phyloP scores from a whole-genome alignment of 2,888 invertebrate species.

The Drosophila robusta region DNA sequence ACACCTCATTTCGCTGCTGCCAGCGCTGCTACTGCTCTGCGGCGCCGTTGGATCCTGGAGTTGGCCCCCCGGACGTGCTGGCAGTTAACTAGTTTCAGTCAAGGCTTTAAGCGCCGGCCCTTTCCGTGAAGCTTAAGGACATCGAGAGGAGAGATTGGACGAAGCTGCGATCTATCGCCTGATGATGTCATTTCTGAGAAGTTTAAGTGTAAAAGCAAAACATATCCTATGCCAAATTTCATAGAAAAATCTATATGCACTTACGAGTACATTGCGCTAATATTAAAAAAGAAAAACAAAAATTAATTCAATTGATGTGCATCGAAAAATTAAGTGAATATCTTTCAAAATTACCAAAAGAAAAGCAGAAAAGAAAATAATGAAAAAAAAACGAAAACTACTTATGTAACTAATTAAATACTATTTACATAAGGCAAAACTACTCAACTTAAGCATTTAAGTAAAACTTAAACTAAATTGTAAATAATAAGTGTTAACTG shows the following conservation, averaged over 20 bases:
- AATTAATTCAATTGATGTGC: conserved; percentile 56
- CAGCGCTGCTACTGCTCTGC: conserved; percentile 56
- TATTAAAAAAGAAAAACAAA: conserved; percentile 24
- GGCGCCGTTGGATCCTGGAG: conserved; percentile 36
- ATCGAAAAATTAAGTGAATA: conserved; percentile 20
- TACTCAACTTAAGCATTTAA: conserved; percentile 73
- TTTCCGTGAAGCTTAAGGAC: conserved; percentile 9
- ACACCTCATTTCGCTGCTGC: conserved; percentile 48
- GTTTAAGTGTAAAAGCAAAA: conserved; percentile 57
- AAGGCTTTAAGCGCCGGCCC: neutral
- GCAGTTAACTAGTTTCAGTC: conserved; percentile 59
- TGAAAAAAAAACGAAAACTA: conserved; percentile 27
- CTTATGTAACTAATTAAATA: conserved; percentile 44
- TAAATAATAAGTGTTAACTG: conserved; percentile 59
- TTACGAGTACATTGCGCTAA: conserved; percentile 44
- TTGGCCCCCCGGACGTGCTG: conserved; percentile 46
- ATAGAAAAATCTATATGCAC: conserved; percentile 61
- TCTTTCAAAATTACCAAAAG: conserved; percentile 42
- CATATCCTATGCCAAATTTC: conserved; percentile 82
- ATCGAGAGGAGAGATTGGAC: conserved; percentile 17
- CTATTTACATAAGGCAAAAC: conserved; percentile 39
- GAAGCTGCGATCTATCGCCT: neutral
- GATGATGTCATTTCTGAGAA: conserved; percentile 17
- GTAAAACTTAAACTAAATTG: conserved; percentile 55
- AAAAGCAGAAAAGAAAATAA: neutral